Base-by-base conservation (phyloP, 2,888 invertebrate genomes). In the Drosophila imparisetae region DNA sequence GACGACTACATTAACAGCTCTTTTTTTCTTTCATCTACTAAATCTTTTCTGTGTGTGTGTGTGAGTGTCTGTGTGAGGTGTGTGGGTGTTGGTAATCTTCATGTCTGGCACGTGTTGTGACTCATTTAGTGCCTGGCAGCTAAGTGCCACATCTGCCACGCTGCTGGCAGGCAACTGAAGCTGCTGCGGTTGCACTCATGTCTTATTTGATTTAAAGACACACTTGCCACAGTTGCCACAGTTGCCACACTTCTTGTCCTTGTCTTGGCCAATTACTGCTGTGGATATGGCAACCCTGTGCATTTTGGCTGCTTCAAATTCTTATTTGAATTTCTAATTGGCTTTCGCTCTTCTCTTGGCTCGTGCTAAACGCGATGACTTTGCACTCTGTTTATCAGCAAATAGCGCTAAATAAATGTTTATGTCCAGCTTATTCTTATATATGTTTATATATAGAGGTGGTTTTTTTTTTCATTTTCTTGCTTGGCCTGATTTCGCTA, bases 1-100 rank as follows among this genome's bases (percentile, higher is more conserved):
- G 88, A 83, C 88, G 88, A 73, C 83, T 88, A 88, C 69, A 88
- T 88, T 75, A 85, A 60, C 80, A 68, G 65, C 48, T 50, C 50
- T 40, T 18, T 38, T 34, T 10, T 29, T 55, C 40, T n/a, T 29
- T 30, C 42, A 68, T 21, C 45, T 34, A 40, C 40, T 58, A 45
- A 18, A 34, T 61, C n/a, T 36, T 15, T 42, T 13, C 3, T 52
- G 7, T 8, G 15, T 42, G 30, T 29, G 4, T 42, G 29, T 36
- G n/a, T 55, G 7, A 60, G 52, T 40, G 58, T 50, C 42, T 24
- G 15, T 42, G 10, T 48, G 64, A 58, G 49, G 15, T 42, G 7
- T 55, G 66, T 64, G 49, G 50, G 72, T 72, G 76, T 59, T 71
- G 68, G 62, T 66, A 62, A 72, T 70, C 65, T 63, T 42, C 72